Base-by-base conservation (phyloP, 1,140 invertebrate species). In the Drosophila gunungcola region DNA sequence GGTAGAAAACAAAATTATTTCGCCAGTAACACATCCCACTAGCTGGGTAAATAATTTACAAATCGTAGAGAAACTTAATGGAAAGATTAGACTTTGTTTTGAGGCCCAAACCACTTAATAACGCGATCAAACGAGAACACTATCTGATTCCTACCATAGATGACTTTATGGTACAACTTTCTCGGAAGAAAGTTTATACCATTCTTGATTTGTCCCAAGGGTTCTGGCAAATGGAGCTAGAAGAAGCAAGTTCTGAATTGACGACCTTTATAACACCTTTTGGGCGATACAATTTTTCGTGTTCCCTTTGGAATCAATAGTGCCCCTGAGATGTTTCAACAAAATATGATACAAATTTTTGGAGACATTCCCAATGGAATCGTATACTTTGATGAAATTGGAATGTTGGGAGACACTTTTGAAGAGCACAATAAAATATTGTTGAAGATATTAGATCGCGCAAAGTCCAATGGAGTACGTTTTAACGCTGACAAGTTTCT, bases 111-210 rank as follows among this genome's bases (percentile, higher is more conserved):
- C 58, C 65, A 36, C 25, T 76, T 42, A 72, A 72, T 39, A 41
- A 21, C 9, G 54, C 32, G 16, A 67, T 77, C 41, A 73, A 60
- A 27, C 21, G 60, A 21, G 61, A 75, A 51, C 72, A 78, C 34
- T 78, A 48, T 38, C 29, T 67, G 7, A 78, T 85, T 34, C 75
- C 75, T n/a, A 79, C 78, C 5, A 58, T 72, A 3, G 73, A 90
- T 42, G 75, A 77, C 36, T 48, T 75, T 12, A 64, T 46, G 9
- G 32, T 41, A 21, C 21, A 58, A 52, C 9, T 68, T 6, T 32
- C 29, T 32, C 4, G 21, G 63, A 73, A 49, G 29, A 29, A 4
- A 25, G 61, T 21, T 78, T 81, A 52, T 39, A 39, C 38, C 11
- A n/a, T 39, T n/a, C 12, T 74, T 9, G 70, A 78, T 51, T 52